These are phyloP conservation scores for Synanthedon andrenaeformis DNA, from an alignment of 2,888 invertebrate species.

Conservation along the genomic window DNA sequence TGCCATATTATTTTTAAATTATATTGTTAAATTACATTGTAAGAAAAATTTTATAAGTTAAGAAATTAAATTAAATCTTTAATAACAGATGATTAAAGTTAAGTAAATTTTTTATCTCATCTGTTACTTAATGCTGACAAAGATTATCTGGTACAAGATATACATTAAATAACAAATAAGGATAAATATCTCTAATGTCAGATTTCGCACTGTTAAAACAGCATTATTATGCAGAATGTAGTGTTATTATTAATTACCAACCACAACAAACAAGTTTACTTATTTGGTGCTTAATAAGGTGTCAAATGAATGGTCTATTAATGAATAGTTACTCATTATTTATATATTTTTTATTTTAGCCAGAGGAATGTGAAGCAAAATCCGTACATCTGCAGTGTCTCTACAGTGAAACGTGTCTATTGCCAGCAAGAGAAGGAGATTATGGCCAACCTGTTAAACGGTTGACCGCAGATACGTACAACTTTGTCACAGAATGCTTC, in stretches of 20 bases:
- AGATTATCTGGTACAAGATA: too few relatives aligned
- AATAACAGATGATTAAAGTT: too few relatives aligned
- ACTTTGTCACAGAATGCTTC: constrained; percentile 92
- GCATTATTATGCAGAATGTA: neutral
- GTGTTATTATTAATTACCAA: too few relatives aligned
- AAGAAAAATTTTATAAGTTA: neutral
- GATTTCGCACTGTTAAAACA: too few relatives aligned
- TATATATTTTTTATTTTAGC: constrained; percentile 34
- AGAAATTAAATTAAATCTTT: neutral
- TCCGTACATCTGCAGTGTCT: constrained; percentile 79
- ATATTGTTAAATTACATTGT: neutral
- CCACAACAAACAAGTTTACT: too few relatives aligned
- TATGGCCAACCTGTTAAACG: constrained; percentile 52
- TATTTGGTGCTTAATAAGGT: too few relatives aligned
- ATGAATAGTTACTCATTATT: too few relatives aligned
- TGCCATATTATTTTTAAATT: neutral
- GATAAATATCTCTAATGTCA: neutral
- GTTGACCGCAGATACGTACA: constrained; percentile 72
- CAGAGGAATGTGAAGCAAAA: constrained; percentile 70
- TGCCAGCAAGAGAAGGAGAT: constrained; percentile 74
- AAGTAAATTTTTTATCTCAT: too few relatives aligned
- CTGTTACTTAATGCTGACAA: too few relatives aligned
- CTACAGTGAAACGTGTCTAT: constrained; percentile 81
- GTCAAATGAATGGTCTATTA: too few relatives aligned
- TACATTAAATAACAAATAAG: too few relatives aligned